Evolutionary conservation across 2,888 invertebrate genomes (phyloP), one percentile per base, ranked within the genome.

Genomic region (Quadroppia sp.): DNA sequence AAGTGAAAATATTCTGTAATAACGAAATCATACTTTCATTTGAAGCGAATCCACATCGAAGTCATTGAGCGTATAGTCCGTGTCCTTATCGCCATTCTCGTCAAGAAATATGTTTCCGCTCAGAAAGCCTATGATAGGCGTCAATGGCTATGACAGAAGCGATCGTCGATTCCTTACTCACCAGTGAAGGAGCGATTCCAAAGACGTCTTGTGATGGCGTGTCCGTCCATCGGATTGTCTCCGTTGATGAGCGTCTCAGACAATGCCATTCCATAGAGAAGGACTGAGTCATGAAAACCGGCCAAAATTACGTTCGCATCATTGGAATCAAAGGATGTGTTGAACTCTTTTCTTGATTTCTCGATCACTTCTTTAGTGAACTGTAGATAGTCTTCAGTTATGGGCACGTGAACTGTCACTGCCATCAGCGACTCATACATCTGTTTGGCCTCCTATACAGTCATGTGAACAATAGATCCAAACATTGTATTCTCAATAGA

Each of bases 241-340:
- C 89, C 89, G 80, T 90, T 89, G 0, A 87, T 86, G 45, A 92
- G 82, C 0, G 91, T 91, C 82, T 92, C 92, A 80, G 92, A 91
- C 72, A 92, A 81, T 0, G 91, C 91, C 88, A 91, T 90, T 0
- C 91, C 92, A 76, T 92, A 84, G 56, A 92, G 82, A 80, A 89
- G 89, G 6, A 92, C 91, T 0, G 92, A 92, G 79, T 92, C 92
- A 82, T 91, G 92, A 81, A 92, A 92, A 0, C 92, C 92, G 0
- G 91, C 92, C 78, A 91, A 89, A 80, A 92, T 91, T 82, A 92
- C 91, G 81, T 92, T 92, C 1, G 91, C 90, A 90, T 90, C 77
- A 1, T 80, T 42, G 28, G 7, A 13, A 9, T 32, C 25, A 28
- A 72, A 74, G 15, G 36, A 36, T 15, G 32, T 72, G 23, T 53